phyloP scores from a whole-genome alignment of 2,888 invertebrate genomes.

The Nymphalis polychloros region DNA sequence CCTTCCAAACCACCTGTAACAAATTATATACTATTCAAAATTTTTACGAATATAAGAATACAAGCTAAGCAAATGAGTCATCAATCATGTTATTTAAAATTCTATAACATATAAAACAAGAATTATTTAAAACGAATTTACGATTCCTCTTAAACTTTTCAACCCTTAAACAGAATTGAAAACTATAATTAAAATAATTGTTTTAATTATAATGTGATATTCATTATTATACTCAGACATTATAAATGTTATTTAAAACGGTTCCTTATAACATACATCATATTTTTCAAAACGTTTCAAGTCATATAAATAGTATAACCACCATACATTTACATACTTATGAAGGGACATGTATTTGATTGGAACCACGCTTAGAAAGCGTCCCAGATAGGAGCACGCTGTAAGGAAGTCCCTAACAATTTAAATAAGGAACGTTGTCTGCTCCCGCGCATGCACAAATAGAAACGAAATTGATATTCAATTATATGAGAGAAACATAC shows the following conservation, averaged over 20 bases:
- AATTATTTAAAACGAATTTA: no score
- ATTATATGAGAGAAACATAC: slow-evolving; percentile 25
- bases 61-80: no score
- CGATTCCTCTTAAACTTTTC: no score
- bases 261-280: neutral
- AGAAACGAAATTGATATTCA: slow-evolving; percentile 39
- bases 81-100: no score
- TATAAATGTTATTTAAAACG: no score
- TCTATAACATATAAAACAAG: no score
- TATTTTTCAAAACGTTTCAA: neutral
- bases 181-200: no score
- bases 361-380: slow-evolving; percentile 21
- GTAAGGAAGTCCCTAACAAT: slow-evolving; percentile 50
- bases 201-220: no score
- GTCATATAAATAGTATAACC: neutral
- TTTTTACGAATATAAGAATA: no score
- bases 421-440: slow-evolving; percentile 29
- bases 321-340: slow-evolving; percentile 1
- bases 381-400: slow-evolving; percentile 24
- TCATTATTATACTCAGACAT: no score
- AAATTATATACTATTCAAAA: slow-evolving; percentile 42
- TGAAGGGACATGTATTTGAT: neutral
- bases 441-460: slow-evolving; percentile 61
- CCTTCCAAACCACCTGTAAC: slow-evolving; percentile 88
- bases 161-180: no score